A percentile compares a stretch with the other conserved stretches of the same genome.
Evolutionary conservation across 2,888 invertebrate genomes (phyloP).

Genomic region (Aspidiotus rigidus): DNA sequence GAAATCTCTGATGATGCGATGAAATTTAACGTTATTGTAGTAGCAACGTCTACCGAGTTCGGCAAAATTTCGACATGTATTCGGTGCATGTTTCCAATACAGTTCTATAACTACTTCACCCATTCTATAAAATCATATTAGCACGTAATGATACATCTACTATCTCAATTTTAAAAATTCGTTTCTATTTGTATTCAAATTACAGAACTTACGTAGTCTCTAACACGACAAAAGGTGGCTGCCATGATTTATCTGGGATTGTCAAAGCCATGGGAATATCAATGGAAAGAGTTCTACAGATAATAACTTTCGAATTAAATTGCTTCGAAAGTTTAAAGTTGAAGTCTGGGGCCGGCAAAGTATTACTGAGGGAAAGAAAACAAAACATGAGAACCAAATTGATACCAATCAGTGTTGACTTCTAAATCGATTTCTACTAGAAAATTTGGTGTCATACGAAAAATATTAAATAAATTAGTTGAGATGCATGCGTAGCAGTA

Average conservation of each 20-base stretch:
- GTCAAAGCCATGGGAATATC: constrained; percentile 44
- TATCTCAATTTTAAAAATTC: not conserved
- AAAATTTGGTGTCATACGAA: too few relatives aligned
- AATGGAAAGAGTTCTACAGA: not conserved
- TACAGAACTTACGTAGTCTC: constrained; percentile 66
- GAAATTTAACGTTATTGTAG: constrained; percentile 92
- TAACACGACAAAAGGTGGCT: constrained; percentile 69
- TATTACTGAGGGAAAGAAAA: too few relatives aligned
- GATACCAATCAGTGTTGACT: too few relatives aligned
- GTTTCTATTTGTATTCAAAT: constrained; percentile 14
- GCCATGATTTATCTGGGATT: constrained; percentile 82
- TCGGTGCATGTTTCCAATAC: constrained; percentile 98
- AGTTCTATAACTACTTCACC: constrained; percentile 84
- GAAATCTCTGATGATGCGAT: constrained; percentile 86
- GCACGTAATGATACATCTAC: constrained; percentile 30
- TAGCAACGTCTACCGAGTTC: constrained; percentile 87
- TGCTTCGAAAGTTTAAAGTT: too few relatives aligned
- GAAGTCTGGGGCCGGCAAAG: too few relatives aligned
- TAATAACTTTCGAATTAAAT: too few relatives aligned
- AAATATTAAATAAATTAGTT: too few relatives aligned
- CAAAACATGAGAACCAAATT: too few relatives aligned
- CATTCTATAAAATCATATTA: constrained; percentile 57
- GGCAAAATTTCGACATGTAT: constrained; percentile 93
- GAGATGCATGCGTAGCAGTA: too few relatives aligned
- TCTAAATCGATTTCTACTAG: too few relatives aligned